phyloP scores from a whole-genome alignment of 2,113 vertebrate genomes.

The Gallinago media region DNA sequence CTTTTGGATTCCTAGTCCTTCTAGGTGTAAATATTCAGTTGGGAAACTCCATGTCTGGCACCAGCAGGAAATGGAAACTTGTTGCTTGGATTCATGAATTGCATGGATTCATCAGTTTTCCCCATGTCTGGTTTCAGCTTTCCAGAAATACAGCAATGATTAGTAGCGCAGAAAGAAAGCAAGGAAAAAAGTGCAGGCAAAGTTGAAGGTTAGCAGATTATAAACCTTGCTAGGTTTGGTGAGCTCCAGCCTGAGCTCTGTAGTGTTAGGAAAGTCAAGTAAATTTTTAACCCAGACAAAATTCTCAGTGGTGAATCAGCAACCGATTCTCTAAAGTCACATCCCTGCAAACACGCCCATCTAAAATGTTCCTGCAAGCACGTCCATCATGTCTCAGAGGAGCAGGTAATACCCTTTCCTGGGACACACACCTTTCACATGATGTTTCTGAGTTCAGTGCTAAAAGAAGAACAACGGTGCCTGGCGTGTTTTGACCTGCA shows the following conservation, averaged over 20 bases:
- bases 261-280: not conserved
- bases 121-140: not conserved
- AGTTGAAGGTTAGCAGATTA: slow-evolving; percentile 15
- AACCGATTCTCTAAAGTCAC: not conserved
- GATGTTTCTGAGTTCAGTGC: not conserved
- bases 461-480: not conserved
- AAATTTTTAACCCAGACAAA: slow-evolving; percentile 35
- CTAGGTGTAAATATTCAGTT: not conserved
- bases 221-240: not conserved
- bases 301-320: slow-evolving; percentile 32
- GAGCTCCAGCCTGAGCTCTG: not conserved
- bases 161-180: not conserved
- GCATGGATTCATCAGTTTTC: not conserved
- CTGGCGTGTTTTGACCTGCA: not conserved
- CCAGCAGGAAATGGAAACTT: not conserved
- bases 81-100: not conserved
- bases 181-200: not conserved
- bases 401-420: not conserved
- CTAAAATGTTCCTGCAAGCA: not conserved
- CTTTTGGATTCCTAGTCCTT: not conserved
- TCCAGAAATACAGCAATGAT: not conserved
- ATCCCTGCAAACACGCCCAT: not conserved
- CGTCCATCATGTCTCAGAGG: not conserved
- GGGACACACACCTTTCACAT: slow-evolving; percentile 6
- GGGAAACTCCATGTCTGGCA: not conserved